Conservation (phyloP, 2,113 vertebrate genomes). For the Hippocampus comes region DNA sequence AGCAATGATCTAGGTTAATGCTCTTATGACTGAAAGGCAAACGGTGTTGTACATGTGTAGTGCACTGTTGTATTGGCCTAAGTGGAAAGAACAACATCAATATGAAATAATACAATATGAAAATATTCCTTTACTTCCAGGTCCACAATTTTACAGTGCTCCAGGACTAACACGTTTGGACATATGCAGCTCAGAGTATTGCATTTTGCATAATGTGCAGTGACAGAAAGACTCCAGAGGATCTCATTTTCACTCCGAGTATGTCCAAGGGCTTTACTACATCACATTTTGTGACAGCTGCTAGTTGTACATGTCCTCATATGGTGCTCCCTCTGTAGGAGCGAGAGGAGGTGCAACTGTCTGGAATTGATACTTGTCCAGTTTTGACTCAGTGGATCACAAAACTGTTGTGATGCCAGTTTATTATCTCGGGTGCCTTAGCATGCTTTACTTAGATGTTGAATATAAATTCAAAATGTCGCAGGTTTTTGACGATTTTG, state of each 20-base stretch:
- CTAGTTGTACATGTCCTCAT: slow-evolving; percentile 56
- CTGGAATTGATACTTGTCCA: slow-evolving; percentile 43
- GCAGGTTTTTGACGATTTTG: neutral
- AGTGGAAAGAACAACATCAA: slow-evolving; percentile 18
- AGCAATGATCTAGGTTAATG: neutral
- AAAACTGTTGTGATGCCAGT: slow-evolving; percentile 48
- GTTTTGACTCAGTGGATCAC: slow-evolving; percentile 54
- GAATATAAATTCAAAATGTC: neutral
- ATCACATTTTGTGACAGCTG: slow-evolving; percentile 67
- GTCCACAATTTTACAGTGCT: slow-evolving; percentile 19
- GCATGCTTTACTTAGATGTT: slow-evolving; percentile 12
- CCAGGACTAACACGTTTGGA: slow-evolving; percentile 38
- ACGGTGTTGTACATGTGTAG: neutral
- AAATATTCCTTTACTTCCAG: slow-evolving; percentile 16
- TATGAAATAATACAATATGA: neutral
- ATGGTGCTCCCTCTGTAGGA: slow-evolving; percentile 46
- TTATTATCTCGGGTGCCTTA: slow-evolving; percentile 54
- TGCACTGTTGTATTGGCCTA: neutral
- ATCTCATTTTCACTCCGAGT: slow-evolving; percentile 60
- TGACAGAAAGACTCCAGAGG: slow-evolving; percentile 52
- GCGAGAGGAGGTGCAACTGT: slow-evolving; percentile 42
- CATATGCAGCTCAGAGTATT: slow-evolving; percentile 45
- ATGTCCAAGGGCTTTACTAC: slow-evolving; percentile 43
- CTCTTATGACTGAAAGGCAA: neutral
- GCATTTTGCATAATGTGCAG: slow-evolving; percentile 55